A percentile compares a stretch with the other conserved stretches of the same genome.
phyloP scores from a whole-genome alignment of 2,797 vertebrate species.

The Coregonus suidteri region DNA sequence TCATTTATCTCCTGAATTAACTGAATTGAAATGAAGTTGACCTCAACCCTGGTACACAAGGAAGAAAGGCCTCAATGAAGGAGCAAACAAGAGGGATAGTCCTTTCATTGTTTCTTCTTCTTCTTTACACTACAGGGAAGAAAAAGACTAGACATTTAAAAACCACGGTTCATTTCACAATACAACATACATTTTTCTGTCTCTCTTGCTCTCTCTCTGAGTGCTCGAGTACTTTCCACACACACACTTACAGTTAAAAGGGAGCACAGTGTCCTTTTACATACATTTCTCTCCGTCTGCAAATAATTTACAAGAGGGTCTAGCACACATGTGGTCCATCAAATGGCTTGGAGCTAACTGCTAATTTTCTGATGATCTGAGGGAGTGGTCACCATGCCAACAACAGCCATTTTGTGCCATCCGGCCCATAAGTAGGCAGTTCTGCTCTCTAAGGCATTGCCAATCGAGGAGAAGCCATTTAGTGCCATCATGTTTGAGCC shows the following conservation, averaged over 20 bases:
- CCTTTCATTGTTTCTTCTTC: conserved; percentile 11
- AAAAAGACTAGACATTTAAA: conserved; percentile 23
- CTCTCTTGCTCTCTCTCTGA: background rate
- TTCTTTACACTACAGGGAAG: conserved; percentile 1
- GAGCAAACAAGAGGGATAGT: background rate
- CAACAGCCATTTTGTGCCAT: conserved; percentile 7
- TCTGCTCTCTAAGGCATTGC: background rate
- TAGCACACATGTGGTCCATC: background rate
- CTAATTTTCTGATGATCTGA: conserved; percentile 12
- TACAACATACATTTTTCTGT: conserved; percentile 29
- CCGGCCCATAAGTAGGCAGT: background rate
- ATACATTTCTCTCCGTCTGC: background rate
- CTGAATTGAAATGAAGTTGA: background rate
- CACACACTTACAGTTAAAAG: background rate
- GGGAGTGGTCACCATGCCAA: conserved; percentile 17
- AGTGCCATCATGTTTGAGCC: background rate
- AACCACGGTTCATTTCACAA: conserved; percentile 19
- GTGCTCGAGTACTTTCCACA: background rate
- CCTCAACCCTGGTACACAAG: conserved; percentile 13
- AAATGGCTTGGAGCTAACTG: conserved; percentile 1
- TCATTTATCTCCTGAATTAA: background rate
- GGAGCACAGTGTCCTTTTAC: background rate
- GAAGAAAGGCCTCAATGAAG: conserved; percentile 5
- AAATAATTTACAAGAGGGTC: conserved; percentile 3
- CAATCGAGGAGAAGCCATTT: background rate